Conservation (phyloP, 1,140 invertebrate genomes). For the Stegodyphus dumicola region DNA sequence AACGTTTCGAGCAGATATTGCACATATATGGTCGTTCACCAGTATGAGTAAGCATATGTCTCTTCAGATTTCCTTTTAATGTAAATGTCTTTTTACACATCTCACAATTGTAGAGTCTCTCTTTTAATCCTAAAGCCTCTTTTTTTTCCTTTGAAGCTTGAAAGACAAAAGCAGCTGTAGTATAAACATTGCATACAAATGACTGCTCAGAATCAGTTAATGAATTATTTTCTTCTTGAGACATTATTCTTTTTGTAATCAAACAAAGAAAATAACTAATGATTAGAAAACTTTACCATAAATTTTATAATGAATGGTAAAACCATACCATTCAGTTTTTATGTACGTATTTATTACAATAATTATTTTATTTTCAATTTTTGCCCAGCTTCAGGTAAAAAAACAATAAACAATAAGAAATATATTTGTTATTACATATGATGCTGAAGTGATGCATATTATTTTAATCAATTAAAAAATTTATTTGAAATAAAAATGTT, state of each 20-base stretch:
- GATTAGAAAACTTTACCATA: too few relatives aligned
- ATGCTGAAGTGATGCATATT: too few relatives aligned
- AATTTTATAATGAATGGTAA: too few relatives aligned
- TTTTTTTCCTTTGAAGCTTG: conserved; percentile 17
- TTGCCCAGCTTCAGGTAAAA: too few relatives aligned
- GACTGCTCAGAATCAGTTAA: background rate
- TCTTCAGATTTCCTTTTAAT: conserved; percentile 54
- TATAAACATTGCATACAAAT: conserved; percentile 46
- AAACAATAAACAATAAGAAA: too few relatives aligned
- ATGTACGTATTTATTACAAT: too few relatives aligned
- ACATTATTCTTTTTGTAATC: background rate
- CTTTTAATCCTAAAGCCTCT: background rate
- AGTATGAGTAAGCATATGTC: conserved; percentile 62
- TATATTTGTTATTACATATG: too few relatives aligned
- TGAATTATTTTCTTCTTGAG: conserved; percentile 29
- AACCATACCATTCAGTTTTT: too few relatives aligned
- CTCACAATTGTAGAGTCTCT: conserved; percentile 33
- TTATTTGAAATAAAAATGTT: too few relatives aligned
- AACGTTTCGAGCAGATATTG: conserved; percentile 45
- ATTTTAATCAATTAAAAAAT: too few relatives aligned
- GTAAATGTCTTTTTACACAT: conserved; percentile 54
- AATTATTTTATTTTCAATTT: too few relatives aligned
- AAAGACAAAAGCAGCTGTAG: conserved; percentile 46
- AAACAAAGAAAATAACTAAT: too few relatives aligned
- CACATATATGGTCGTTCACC: conserved; percentile 77